Evolutionary conservation across 1,140 invertebrate genomes (phyloP).

Genomic region (Planococcus citri): DNA sequence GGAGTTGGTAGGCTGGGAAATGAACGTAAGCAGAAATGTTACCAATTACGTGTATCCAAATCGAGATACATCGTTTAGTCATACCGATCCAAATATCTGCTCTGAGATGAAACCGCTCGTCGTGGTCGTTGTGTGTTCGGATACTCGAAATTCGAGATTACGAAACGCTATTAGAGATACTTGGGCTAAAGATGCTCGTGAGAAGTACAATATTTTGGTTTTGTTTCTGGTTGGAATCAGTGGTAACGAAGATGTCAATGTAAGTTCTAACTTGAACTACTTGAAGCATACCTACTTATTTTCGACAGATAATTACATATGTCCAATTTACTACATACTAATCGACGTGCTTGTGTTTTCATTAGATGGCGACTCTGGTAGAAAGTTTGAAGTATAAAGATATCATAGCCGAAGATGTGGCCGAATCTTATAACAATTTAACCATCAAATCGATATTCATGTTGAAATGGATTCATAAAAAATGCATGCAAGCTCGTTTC

Average conservation of each 20-base stretch:
- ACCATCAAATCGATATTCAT: conserved; percentile 79
- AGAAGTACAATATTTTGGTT: neutral
- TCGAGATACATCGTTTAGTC: neutral
- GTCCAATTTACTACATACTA: no score
- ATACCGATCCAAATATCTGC: neutral
- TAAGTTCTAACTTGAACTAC: no score
- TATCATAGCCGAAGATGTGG: conserved; percentile 76
- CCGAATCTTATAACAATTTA: conserved; percentile 85
- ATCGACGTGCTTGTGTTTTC: no score
- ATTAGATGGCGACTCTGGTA: no score
- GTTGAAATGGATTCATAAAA: conserved; percentile 60
- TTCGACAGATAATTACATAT: no score
- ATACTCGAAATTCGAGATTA: neutral
- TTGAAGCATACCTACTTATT: no score
- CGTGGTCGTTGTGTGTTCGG: neutral
- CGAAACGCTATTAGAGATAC: neutral
- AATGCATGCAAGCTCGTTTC: conserved; percentile 50
- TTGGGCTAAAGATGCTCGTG: neutral
- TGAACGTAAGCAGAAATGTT: neutral
- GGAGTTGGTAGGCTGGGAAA: neutral
- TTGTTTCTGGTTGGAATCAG: neutral
- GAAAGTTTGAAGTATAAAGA: conserved; percentile 56
- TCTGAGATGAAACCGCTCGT: neutral
- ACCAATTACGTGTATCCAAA: neutral
- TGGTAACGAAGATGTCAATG: neutral